These are phyloP conservation scores for Mesaphorura yosii DNA, from an alignment of 1,140 invertebrate species.

Conservation along the genomic window DNA sequence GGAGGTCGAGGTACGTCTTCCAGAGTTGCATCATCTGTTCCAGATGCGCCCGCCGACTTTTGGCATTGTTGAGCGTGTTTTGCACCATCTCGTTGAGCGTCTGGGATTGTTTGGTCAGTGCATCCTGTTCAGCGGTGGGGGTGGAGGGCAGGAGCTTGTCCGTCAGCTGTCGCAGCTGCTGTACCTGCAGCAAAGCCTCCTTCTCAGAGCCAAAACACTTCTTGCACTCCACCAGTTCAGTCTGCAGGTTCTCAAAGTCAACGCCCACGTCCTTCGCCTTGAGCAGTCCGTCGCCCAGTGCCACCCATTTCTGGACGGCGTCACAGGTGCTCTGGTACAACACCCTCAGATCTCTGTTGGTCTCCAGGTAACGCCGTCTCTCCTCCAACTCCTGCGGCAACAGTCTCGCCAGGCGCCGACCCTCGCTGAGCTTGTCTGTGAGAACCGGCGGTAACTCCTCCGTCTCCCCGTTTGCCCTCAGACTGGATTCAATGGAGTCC, in stretches of 20 bases:
- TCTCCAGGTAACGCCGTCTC: constrained; percentile 61
- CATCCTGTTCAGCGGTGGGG: constrained; percentile 62
- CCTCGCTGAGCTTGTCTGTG: constrained; percentile 70
- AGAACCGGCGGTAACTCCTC: constrained; percentile 63
- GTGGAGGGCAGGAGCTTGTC: constrained; percentile 78
- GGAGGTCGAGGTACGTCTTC: constrained; percentile 61
- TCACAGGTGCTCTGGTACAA: background rate
- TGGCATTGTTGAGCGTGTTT: constrained; percentile 66
- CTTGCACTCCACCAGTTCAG: constrained; percentile 68
- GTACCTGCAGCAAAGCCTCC: constrained; percentile 62
- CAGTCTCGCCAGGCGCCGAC: constrained; percentile 58
- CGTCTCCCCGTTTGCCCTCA: constrained; percentile 55
- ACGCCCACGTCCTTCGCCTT: background rate
- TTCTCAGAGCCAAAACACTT: constrained; percentile 67
- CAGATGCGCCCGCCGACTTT: constrained; percentile 56
- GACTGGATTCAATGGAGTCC: constrained; percentile 53
- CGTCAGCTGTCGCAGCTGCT: constrained; percentile 65
- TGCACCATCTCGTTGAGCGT: constrained; percentile 63
- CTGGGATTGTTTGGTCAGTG: constrained; percentile 62
- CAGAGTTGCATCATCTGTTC: constrained; percentile 66
- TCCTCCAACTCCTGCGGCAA: constrained; percentile 67
- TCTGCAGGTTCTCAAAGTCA: constrained; percentile 33
- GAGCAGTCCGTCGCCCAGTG: background rate
- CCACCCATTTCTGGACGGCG: background rate
- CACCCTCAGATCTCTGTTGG: constrained; percentile 62